A percentile compares a stretch with the other conserved stretches of the same genome.
Conservation (phyloP, 1,140 invertebrate genomes). For the Diorhabda elongata region DNA sequence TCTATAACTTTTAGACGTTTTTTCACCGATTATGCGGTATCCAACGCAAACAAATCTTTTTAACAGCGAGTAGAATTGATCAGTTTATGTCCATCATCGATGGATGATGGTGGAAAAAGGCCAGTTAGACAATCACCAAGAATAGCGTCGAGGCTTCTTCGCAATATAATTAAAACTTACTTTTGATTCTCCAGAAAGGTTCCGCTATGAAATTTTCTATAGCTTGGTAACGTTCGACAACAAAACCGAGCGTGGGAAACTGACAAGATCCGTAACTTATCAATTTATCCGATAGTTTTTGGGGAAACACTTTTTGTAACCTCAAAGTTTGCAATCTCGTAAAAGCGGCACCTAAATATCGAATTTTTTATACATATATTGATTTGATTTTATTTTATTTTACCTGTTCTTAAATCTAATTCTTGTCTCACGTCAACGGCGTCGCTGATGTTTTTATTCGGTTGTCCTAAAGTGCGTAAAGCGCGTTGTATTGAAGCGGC, state of each 20-base stretch:
- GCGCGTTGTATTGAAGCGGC: slow-evolving; percentile 73
- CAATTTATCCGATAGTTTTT: slow-evolving; percentile 67
- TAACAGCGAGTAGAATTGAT: no score
- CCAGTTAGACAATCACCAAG: no score
- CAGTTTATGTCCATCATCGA: no score
- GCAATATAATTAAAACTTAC: slow-evolving; percentile 39
- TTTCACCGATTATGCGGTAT: no score
- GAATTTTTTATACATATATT: background rate
- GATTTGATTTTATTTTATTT: background rate
- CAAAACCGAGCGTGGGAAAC: slow-evolving; percentile 96
- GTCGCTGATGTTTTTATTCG: slow-evolving; percentile 82
- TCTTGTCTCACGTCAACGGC: slow-evolving; percentile 95
- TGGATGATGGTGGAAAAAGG: no score
- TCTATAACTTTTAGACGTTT: no score
- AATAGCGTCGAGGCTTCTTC: no score
- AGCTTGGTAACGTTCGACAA: slow-evolving; percentile 89
- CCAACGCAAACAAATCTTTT: no score
- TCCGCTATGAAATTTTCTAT: slow-evolving; percentile 86
- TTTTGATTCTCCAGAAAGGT: slow-evolving; percentile 90
- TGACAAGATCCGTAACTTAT: slow-evolving; percentile 98
- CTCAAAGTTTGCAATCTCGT: slow-evolving; percentile 97
- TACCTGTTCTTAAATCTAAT: slow-evolving; percentile 94
- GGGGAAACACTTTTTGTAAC: slow-evolving; percentile 80
- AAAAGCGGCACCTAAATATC: slow-evolving; percentile 81
- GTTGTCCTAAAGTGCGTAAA: slow-evolving; percentile 70